Base-by-base conservation (phyloP, 2,113 vertebrate genomes). In the Himantopus leucocephalus region DNA sequence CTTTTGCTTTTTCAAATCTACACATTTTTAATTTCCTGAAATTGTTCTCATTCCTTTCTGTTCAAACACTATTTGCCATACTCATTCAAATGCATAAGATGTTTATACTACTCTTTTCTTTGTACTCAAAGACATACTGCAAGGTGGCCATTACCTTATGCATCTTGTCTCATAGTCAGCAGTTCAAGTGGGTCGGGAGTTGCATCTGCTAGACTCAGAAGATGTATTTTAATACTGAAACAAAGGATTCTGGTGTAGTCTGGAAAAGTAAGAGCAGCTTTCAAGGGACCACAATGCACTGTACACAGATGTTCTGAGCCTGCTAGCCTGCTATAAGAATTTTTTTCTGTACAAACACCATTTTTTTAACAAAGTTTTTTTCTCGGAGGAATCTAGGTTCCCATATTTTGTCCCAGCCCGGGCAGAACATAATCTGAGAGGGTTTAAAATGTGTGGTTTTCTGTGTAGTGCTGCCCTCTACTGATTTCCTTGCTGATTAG, bases 391-490 rank as follows among this genome's bases (percentile, higher is more conserved):
- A 12, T 62, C 19, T 50, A 8, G 2, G 8, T 88, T 88, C 18
- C 23, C 16, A 2, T 10, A 34, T 55, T 92, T 80, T 58, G 22
- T 45, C 37, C 52, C 7, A 60, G 19, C 2, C 70, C n/a, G 8
- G 8, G 26, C 20, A 74, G 55, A 66, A 58, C 5, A 47, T 41
- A 41, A 50, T 22, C 13, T 9, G 34, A 56, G 12, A 5, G 4
- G 9, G 34, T 21, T 66, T 37, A 11, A 68, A 67, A 45, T 5
- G 5, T 10, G 32, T 30, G 15, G 58, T 91, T 95, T 88, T 90
- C 85, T 93, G 37, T 82, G 37, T 83, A 64, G 93, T 27, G 52
- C 94, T 92, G 85, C 94, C 94, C 96, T 90, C 90, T 96, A 83
- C 93, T 90, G 93, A 85, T 81, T 90, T 71, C 12, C 29, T 83